Conservation (phyloP, 2,797 vertebrate species). For the Antrozous pallidus region DNA sequence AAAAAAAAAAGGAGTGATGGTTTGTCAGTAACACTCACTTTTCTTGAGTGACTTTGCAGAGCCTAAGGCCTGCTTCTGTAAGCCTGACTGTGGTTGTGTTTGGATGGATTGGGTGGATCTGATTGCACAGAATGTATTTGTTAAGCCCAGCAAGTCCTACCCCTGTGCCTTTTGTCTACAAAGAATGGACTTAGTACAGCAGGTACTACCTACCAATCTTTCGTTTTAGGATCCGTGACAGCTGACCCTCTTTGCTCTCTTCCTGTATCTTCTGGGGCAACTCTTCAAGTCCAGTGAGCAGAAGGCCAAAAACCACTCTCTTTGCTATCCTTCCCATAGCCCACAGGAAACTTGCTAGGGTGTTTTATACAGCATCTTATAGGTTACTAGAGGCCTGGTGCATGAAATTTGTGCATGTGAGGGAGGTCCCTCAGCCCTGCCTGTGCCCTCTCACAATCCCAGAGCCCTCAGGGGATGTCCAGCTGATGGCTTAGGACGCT, state of each 20-base stretch:
- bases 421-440: no score
- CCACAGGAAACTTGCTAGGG: not conserved
- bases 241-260: not conserved
- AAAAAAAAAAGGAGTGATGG: not conserved
- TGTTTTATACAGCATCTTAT: not conserved
- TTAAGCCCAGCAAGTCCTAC: not conserved
- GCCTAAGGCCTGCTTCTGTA: not conserved
- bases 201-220: not conserved
- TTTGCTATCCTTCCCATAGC: not conserved
- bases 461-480: no score
- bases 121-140: not conserved
- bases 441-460: no score
- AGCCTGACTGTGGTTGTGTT: not conserved
- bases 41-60: not conserved
- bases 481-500: no score
- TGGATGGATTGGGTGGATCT: not conserved
- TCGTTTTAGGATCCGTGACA: not conserved
- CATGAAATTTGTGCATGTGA: no score
- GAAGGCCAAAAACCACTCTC: not conserved
- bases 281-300: not conserved
- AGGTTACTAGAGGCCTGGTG: not conserved
- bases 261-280: not conserved
- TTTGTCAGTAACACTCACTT: not conserved
- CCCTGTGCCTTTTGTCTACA: not conserved
- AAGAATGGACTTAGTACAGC: not conserved